Base-by-base conservation (phyloP, 2,888 invertebrate species). In the Cryptus viduatorius region DNA sequence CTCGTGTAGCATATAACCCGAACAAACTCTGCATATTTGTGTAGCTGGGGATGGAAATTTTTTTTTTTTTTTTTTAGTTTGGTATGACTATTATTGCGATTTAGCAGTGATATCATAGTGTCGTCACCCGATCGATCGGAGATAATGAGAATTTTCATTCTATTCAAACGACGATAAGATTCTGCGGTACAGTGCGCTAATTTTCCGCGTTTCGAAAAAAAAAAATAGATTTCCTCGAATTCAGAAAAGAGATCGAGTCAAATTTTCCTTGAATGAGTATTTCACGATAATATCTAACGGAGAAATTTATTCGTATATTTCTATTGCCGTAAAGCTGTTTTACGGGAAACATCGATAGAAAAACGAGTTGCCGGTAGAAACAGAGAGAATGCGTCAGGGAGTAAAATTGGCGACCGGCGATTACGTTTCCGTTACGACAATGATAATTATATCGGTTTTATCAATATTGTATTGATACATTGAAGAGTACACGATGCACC, bases 401-500 rank as follows among this genome's bases (percentile, higher is more conserved):
- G 59, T 12, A 4, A 59, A 59, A 29, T 56, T 8, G 24, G 56
- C 24, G 24, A 1, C 10, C 8, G 56, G 8, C 24, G 12, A 24
- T 16, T 56, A 1, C 12, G 59, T 29, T 59, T 59, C 29, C 59
- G 29, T 59, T 59, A 29, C 12, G 12, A 3, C 48, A 4, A 48
- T 48, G 3, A 12, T 12, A 48, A 48, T 48, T 12, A 12, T 12
- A n/a, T n/a, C 48, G 48, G 12, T 48, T 48, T n/a, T n/a, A n/a
- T 48, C n/a, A 12, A 48, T n/a, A 48, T n/a, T 48, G n/a, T 24
- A 59, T 59, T 29, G 59, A 59, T 59, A 29, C 59, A 59, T 59
- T 24, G 59, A 59, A 0, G 59, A 3, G 59, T 29, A 29, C 24
- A 29, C 19, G 59, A 14, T 59, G 59, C 4, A 24, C 12, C 59